Percentiles rank a stretch among this genome's conserved stretches.
Conservation (phyloP, 2,113 vertebrate species). For the Cephalopterus ornatus region DNA sequence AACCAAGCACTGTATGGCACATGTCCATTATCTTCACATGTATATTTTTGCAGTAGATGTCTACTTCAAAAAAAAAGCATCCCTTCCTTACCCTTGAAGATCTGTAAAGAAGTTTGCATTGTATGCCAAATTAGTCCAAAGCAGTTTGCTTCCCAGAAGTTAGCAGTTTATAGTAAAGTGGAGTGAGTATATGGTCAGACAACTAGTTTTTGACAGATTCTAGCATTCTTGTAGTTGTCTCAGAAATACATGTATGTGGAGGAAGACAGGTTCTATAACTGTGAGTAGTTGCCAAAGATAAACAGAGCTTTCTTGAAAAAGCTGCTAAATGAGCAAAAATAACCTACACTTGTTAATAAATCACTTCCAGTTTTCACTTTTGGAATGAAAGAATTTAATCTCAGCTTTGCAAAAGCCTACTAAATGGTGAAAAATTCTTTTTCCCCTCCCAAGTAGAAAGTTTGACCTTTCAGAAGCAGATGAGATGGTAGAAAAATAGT, state of each 20-base stretch:
- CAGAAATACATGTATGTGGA: background rate
- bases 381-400: background rate
- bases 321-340: slow-evolving; percentile 10
- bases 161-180: background rate
- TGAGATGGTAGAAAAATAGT: background rate
- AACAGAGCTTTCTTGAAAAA: slow-evolving; percentile 17
- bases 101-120: background rate
- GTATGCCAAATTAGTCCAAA: background rate
- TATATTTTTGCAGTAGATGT: background rate
- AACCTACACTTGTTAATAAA: background rate
- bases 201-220: background rate
- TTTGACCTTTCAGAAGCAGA: background rate
- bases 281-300: background rate
- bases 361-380: background rate
- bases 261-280: background rate
- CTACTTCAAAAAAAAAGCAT: background rate
- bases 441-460: background rate
- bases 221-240: background rate
- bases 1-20: background rate
- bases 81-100: background rate
- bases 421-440: background rate
- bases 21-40: background rate
- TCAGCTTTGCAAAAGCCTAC: background rate
- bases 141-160: background rate
- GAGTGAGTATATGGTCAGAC: background rate